Evolutionary conservation across 1,140 invertebrate genomes (phyloP).

Genomic region (Asbolus verrucosus): DNA sequence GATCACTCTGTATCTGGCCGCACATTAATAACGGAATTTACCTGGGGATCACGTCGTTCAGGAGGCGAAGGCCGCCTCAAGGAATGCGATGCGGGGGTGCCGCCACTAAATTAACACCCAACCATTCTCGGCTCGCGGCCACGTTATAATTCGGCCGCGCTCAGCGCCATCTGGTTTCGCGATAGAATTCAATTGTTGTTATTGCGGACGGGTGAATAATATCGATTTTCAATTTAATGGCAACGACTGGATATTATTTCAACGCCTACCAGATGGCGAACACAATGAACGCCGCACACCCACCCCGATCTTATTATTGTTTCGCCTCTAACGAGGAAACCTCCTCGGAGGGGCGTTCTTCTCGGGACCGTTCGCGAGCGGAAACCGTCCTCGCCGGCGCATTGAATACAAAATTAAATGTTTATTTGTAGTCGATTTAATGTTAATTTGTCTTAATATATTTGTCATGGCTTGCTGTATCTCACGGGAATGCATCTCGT

Average conservation of each 20-base stretch:
- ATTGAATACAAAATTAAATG: conserved; percentile 49
- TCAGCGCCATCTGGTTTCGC: conserved; percentile 12
- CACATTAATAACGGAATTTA: conserved; percentile 38
- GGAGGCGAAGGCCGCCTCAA: conserved; percentile 15
- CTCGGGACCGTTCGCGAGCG: conserved; percentile 30
- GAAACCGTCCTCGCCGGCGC: conserved; percentile 27
- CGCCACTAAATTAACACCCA: conserved; percentile 23
- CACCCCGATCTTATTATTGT: conserved; percentile 29
- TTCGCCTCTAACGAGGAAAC: conserved; percentile 13
- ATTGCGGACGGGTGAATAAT: conserved; percentile 24
- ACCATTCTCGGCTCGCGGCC: conserved; percentile 6
- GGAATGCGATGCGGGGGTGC: conserved; percentile 27
- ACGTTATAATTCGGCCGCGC: conserved; percentile 2
- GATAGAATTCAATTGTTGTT: conserved; percentile 33
- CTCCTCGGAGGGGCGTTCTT: not conserved
- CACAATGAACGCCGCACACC: conserved; percentile 34
- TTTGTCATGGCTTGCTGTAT: conserved; percentile 45
- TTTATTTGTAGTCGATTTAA: conserved; percentile 49
- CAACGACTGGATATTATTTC: conserved; percentile 31
- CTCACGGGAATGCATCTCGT: conserved; percentile 24
- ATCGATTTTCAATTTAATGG: conserved; percentile 38
- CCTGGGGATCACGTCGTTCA: conserved; percentile 25
- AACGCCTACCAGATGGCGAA: conserved; percentile 32
- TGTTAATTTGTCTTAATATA: conserved; percentile 48
- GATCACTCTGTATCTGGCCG: too few species aligned